These are phyloP conservation scores for Dastarcus helophoroides DNA, from an alignment of 2,888 invertebrate species.

Conservation along the genomic window DNA sequence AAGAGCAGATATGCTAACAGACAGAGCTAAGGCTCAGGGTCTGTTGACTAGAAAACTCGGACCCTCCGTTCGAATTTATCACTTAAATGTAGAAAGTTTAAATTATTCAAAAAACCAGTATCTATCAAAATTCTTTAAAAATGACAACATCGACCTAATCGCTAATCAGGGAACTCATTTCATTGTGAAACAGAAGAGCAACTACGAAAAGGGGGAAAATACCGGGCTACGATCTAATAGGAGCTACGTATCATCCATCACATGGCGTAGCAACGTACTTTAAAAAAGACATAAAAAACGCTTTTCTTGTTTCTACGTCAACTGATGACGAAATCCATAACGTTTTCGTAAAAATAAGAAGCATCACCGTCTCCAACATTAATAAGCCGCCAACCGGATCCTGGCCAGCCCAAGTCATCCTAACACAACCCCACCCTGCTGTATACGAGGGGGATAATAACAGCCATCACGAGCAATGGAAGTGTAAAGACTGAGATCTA, in stretches of 20 bases:
- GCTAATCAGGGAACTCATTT: slow-evolving; percentile 13
- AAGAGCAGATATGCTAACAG: too few relatives aligned
- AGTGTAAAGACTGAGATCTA: slow-evolving; percentile 7
- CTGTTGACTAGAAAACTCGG: slow-evolving; percentile 7
- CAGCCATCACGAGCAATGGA: slow-evolving; percentile 15
- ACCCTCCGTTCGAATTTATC: slow-evolving; percentile 6
- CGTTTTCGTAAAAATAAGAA: slow-evolving; percentile 9
- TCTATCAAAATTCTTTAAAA: slow-evolving; percentile 2
- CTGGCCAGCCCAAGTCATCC: slow-evolving; percentile 14
- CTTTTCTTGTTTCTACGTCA: slow-evolving; percentile 9
- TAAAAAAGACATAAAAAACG: slow-evolving; percentile 11
- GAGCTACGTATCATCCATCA: slow-evolving; percentile 9
- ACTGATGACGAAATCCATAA: slow-evolving; percentile 10
- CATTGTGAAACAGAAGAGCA: slow-evolving; percentile 9
- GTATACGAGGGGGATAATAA: slow-evolving; percentile 15
- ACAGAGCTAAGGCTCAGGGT: too few relatives aligned
- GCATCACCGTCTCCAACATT: slow-evolving; percentile 11
- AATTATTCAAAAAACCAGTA: slow-evolving; percentile 4
- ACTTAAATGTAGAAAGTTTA: slow-evolving; percentile 7
- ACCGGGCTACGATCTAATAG: slow-evolving; percentile 11
- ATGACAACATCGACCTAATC: slow-evolving; percentile 5
- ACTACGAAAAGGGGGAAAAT: slow-evolving; percentile 10
- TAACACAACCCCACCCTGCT: slow-evolving; percentile 11
- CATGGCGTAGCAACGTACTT: slow-evolving; percentile 12
- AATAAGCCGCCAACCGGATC: slow-evolving; percentile 12